Conservation (phyloP, 2,113 vertebrate genomes). For the Maccullochella peelii region DNA sequence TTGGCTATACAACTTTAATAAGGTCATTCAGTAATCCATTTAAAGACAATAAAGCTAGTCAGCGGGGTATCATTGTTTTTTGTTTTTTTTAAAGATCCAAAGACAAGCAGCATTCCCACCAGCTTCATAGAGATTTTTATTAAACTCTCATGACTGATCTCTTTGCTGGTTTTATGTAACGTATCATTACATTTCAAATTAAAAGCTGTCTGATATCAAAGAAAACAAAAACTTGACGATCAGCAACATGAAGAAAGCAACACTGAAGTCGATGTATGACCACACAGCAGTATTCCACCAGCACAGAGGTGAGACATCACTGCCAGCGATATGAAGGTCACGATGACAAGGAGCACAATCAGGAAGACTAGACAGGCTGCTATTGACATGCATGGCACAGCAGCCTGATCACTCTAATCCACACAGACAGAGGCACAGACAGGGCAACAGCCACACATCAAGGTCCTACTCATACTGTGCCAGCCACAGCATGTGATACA, state of each 20-base stretch:
- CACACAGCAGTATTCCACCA: neutral
- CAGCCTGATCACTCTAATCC: constrained; percentile 32
- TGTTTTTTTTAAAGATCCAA: neutral
- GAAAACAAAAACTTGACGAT: constrained; percentile 5
- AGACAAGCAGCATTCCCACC: neutral
- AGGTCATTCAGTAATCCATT: constrained; percentile 41
- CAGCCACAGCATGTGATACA: neutral
- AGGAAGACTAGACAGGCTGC: constrained; percentile 36
- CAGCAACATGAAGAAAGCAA: neutral
- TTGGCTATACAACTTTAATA: constrained; percentile 28
- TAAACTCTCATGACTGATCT: neutral
- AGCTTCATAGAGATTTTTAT: constrained; percentile 26
- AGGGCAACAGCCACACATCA: constrained; percentile 15
- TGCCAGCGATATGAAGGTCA: constrained; percentile 42
- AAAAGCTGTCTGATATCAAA: neutral
- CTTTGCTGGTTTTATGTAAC: neutral
- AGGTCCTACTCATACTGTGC: constrained; percentile 34
- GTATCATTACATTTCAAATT: constrained; percentile 3
- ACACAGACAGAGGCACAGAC: constrained; percentile 14
- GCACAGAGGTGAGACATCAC: constrained; percentile 60
- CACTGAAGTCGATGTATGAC: neutral
- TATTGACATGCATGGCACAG: constrained; percentile 62
- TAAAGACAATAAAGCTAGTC: constrained; percentile 44
- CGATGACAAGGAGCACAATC: constrained; percentile 47
- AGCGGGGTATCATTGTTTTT: constrained; percentile 16